Percentiles rank a stretch among this genome's conserved stretches.
Evolutionary conservation across 2,113 vertebrate species (phyloP).

Genomic region (Axis porcinus): DNA sequence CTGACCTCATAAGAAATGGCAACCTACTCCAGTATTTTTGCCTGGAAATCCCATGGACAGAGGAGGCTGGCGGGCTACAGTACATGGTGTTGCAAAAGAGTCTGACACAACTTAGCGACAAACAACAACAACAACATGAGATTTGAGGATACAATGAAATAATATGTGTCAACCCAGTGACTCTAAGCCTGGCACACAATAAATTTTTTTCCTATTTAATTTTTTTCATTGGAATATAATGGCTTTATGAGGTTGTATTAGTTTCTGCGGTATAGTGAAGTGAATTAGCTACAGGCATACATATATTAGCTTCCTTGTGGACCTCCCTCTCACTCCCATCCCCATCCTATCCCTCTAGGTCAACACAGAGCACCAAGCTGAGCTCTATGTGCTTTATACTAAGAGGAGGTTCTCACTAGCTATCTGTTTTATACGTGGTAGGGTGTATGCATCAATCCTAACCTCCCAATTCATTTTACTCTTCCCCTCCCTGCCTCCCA

Average conservation of each 20-base stretch:
- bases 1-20: not conserved
- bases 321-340: not conserved
- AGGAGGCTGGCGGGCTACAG: not conserved
- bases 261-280: not conserved
- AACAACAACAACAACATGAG: not conserved
- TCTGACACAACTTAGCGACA: not conserved
- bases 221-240: not conserved
- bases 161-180: not conserved
- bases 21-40: not conserved
- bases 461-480: not conserved
- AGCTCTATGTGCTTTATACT: not conserved
- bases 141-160: constrained; percentile 6
- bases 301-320: not conserved
- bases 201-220: not conserved
- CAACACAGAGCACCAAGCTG: not conserved
- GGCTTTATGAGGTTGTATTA: not conserved
- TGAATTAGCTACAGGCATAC: not conserved
- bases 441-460: not conserved
- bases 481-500: not conserved
- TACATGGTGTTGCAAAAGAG: not conserved
- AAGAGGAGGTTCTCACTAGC: not conserved
- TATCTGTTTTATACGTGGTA: not conserved
- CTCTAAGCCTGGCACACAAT: not conserved
- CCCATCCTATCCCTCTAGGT: not conserved
- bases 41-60: not conserved